phyloP scores from a whole-genome alignment of 2,113 vertebrate species.

The Lichenostomus cassidix region DNA sequence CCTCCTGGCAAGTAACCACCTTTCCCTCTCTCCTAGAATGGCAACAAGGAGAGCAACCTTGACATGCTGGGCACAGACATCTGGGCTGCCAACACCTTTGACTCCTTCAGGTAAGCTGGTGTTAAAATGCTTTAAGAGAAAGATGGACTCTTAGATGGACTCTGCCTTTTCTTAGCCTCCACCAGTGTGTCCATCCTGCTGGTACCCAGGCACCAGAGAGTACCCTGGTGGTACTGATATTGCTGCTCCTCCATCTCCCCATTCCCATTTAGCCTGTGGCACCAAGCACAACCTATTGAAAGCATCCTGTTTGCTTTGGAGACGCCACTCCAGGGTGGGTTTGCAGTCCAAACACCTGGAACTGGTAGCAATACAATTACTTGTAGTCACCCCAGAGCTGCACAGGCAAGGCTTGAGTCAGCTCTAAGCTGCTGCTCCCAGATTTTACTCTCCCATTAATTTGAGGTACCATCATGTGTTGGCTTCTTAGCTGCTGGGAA shows the following conservation, averaged over 20 bases:
- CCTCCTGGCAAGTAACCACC: not conserved
- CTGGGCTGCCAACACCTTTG: slow-evolving; percentile 96
- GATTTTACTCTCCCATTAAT: not conserved
- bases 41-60: slow-evolving; percentile 86
- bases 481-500: not conserved
- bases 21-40: slow-evolving; percentile 81
- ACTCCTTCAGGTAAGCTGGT: slow-evolving; percentile 85
- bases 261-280: not conserved
- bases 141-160: too few relatives aligned
- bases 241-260: not conserved
- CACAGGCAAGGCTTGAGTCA: not conserved
- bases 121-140: not conserved
- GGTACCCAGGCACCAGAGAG: not conserved
- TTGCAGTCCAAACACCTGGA: not conserved
- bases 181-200: not conserved
- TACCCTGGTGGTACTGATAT: not conserved
- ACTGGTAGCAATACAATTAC: rapidly evolving
- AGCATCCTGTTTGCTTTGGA: not conserved
- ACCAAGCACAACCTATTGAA: not conserved
- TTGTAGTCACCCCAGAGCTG: not conserved
- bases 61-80: slow-evolving; percentile 97
- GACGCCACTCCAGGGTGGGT: not conserved
- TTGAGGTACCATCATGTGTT: not conserved
- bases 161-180: not conserved
- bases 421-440: not conserved